phyloP scores from a whole-genome alignment of 2,797 vertebrate genomes.

The Poeciliopsis presidionis region DNA sequence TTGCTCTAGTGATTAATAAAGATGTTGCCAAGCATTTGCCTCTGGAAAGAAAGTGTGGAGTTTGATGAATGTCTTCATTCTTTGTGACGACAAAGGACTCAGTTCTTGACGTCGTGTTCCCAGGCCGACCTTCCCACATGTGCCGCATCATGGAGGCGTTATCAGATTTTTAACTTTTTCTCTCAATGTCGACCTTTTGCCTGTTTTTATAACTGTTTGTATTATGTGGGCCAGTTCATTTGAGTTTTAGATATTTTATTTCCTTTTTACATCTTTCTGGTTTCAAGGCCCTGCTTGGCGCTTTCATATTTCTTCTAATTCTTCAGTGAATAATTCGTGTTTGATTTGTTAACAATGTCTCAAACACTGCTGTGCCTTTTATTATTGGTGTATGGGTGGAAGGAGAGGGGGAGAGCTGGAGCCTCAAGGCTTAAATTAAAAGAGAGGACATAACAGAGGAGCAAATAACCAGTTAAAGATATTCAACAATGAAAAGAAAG shows the following conservation, averaged over 20 bases:
- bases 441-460: conserved; percentile 47
- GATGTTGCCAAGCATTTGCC: conserved; percentile 44
- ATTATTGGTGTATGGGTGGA: conserved; percentile 33
- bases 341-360: conserved; percentile 20
- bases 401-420: conserved; percentile 41
- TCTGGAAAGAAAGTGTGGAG: conserved; percentile 49
- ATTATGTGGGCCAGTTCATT: conserved; percentile 35
- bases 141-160: conserved; percentile 60
- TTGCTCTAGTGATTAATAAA: conserved; percentile 41
- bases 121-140: conserved; percentile 67
- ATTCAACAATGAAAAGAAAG: conserved; percentile 52
- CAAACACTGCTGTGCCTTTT: conserved; percentile 28
- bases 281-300: neutral
- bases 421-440: conserved; percentile 46
- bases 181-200: conserved; percentile 58
- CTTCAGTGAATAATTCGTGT: conserved; percentile 9
- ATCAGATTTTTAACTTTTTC: conserved; percentile 65
- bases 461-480: conserved; percentile 69
- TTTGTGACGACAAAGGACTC: conserved; percentile 52
- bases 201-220: conserved; percentile 47
- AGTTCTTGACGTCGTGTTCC: conserved; percentile 54
- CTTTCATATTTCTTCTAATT: conserved; percentile 17
- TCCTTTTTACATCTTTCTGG: conserved; percentile 10
- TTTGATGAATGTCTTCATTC: conserved; percentile 68
- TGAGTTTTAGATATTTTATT: conserved; percentile 22